Evolutionary conservation across 2,888 invertebrate species (phyloP).

Genomic region (Macrophya annulata): DNA sequence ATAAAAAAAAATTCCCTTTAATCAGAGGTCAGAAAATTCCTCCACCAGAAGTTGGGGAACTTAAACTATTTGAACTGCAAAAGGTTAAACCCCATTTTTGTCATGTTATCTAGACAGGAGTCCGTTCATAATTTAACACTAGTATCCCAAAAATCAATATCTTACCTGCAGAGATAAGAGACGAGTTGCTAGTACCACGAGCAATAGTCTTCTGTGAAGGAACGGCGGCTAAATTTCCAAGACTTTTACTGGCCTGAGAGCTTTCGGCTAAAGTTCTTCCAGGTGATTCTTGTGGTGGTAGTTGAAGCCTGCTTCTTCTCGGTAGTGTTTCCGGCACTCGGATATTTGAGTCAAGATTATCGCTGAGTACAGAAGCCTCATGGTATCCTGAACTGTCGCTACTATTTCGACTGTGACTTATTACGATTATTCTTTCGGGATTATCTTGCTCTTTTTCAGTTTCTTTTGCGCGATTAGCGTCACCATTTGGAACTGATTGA

Average conservation of each 20-base stretch:
- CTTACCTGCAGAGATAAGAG: slow-evolving; percentile 76
- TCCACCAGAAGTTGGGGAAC: background rate
- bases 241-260: slow-evolving; percentile 76
- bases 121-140: background rate
- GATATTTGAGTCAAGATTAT: slow-evolving; percentile 80
- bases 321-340: slow-evolving; percentile 77
- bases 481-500: slow-evolving; percentile 50
- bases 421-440: slow-evolving; percentile 79
- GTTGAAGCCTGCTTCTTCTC: slow-evolving; percentile 73
- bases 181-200: slow-evolving; percentile 75
- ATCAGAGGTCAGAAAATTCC: no score
- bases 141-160: background rate
- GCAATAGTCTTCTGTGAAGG: slow-evolving; percentile 63
- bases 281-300: slow-evolving; percentile 64
- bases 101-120: background rate
- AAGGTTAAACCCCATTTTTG: background rate
- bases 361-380: slow-evolving; percentile 85
- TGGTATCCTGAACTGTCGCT: slow-evolving; percentile 89
- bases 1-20: no score
- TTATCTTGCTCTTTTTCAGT: slow-evolving; percentile 71
- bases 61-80: background rate
- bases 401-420: slow-evolving; percentile 87
- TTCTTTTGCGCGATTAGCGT: slow-evolving; percentile 59
- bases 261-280: slow-evolving; percentile 74
- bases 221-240: slow-evolving; percentile 72